These are phyloP conservation scores for Pseudochirops corinnae DNA, from an alignment of 2,797 vertebrate genomes.

Conservation along the genomic window DNA sequence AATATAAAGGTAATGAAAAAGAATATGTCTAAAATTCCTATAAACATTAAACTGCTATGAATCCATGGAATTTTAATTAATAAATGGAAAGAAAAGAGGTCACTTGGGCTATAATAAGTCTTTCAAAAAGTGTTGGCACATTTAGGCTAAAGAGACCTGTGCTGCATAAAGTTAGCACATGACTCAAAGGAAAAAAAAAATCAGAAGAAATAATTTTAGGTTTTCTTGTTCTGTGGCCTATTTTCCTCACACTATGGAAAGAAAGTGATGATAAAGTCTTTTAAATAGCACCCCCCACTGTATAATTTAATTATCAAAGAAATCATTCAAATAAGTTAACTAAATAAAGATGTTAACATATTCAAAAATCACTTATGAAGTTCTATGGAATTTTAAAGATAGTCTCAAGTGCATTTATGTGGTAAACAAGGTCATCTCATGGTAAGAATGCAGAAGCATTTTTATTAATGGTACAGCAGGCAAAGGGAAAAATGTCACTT, in stretches of 20 bases:
- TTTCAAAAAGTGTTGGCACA: slow-evolving; percentile 65
- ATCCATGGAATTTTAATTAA: background rate
- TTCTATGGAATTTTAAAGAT: slow-evolving; percentile 41
- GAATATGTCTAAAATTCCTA: background rate
- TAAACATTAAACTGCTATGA: background rate
- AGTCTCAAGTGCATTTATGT: slow-evolving; percentile 14
- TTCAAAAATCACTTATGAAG: slow-evolving; percentile 50
- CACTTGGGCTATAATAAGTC: slow-evolving; percentile 45
- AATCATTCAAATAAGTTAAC: slow-evolving; percentile 51
- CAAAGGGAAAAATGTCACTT: slow-evolving; percentile 33
- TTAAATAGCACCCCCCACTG: slow-evolving; percentile 45
- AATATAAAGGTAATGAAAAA: background rate
- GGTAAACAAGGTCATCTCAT: slow-evolving; percentile 48
- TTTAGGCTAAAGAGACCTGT: slow-evolving; percentile 50
- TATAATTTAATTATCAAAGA: slow-evolving; percentile 56
- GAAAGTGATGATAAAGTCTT: slow-evolving; percentile 57
- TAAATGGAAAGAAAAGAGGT: slow-evolving; percentile 69
- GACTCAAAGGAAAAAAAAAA: slow-evolving; percentile 35
- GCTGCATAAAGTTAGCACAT: slow-evolving; percentile 3
- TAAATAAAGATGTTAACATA: slow-evolving; percentile 51
- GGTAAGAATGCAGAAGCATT: background rate
- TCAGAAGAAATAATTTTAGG: slow-evolving; percentile 35
- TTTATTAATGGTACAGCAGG: background rate
- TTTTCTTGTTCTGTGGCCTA: slow-evolving; percentile 53
- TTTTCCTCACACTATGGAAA: slow-evolving; percentile 26